Evolutionary conservation across 1,140 invertebrate genomes (phyloP).

Genomic region (Neotoxoptera formosana): DNA sequence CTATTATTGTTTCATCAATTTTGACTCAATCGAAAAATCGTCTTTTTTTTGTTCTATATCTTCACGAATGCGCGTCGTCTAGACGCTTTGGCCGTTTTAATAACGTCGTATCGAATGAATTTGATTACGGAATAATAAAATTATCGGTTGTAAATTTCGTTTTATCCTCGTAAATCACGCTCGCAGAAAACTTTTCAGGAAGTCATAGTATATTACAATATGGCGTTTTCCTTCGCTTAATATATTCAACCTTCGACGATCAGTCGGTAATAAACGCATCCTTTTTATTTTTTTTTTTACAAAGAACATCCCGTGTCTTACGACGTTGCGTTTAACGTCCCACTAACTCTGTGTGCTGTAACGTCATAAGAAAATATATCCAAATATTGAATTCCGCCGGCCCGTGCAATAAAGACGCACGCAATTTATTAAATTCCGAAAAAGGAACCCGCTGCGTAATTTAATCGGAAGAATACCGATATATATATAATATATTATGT

Average conservation of each 20-base stretch:
- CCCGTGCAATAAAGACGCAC: not conserved
- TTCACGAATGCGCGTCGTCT: not conserved
- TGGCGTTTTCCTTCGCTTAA: not conserved
- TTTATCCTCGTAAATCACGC: not conserved
- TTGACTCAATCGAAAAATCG: not conserved
- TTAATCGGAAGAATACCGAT: not conserved
- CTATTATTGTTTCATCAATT: not conserved
- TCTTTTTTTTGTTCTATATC: not conserved
- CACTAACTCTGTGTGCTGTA: not conserved
- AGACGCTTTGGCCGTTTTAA: not conserved
- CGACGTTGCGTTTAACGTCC: not conserved
- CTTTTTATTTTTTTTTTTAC: not conserved
- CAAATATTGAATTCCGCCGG: not conserved
- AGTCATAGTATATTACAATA: not conserved
- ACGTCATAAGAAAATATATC: not conserved
- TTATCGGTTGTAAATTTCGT: not conserved
- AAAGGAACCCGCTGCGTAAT: not conserved
- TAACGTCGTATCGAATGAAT: not conserved
- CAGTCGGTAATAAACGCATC: not conserved
- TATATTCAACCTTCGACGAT: not conserved
- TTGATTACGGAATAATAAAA: not conserved
- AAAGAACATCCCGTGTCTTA: not conserved
- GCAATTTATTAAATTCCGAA: not conserved
- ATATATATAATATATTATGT: not conserved
- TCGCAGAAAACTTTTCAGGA: not conserved